Evolutionary conservation across 1,140 invertebrate genomes (phyloP), one percentile per base, ranked within the genome.

Genomic region (Hycleus phaleratus): DNA sequence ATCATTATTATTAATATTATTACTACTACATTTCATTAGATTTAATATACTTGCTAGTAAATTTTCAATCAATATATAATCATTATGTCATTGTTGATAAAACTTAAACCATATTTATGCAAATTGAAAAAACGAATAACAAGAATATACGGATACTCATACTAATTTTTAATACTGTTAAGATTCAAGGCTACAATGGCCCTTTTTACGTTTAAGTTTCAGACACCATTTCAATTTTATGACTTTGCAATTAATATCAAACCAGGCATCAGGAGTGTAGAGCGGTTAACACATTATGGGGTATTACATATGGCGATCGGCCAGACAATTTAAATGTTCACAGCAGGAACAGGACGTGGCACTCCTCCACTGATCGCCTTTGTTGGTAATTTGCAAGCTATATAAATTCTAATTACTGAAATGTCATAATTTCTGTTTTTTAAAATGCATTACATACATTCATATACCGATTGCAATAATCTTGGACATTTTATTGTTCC

Each of bases 231-330:
- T 45, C 42, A 45, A 53, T 45, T 53, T 53, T 53, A 53, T 45
- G 51, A 32, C 43, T 32, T 42, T 42, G 51, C 51, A 53, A 53
- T 53, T 53, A 53, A 53, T 53, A 53, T 53, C 51, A 53, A 53
- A 45, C 32, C 51, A 53, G 51, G 51, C 51, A 53, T 53, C 51
- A 53, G 51, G 46, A 53, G 42, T 45, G 51, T 53, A 53, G 46
- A 53, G 51, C 51, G 51, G 51, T 53, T 53, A 53, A 53, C 51
- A 53, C 51, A 53, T 53, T 53, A 53, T 53, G 51, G 51, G 51
- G 32, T 32, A 53, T 42, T 45, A 53, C 42, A 53, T 53, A 45
- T 53, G 26, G 10, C 42, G 46, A 45, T 38, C 42, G 51, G 12
- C 42, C 51, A 53, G 26, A 9, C 25, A 46, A 53, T n/a, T 45